phyloP scores from a whole-genome alignment of 2,888 invertebrate genomes.

The Caenorhabditis sp. region DNA sequence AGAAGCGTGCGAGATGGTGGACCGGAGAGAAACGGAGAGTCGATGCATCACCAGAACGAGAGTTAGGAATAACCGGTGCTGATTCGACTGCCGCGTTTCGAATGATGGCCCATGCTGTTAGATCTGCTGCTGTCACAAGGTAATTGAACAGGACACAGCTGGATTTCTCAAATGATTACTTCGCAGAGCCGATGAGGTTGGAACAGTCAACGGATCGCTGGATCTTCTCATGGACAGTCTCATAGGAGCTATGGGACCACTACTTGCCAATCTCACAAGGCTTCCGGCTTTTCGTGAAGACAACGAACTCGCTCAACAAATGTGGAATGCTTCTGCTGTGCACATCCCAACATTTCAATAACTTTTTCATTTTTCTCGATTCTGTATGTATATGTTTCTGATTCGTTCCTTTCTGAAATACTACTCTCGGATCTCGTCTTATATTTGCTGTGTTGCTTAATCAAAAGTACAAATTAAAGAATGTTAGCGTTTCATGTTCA shows the following conservation, averaged over 20 bases:
- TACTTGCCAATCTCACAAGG: slow-evolving; percentile 72
- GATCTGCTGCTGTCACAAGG: slow-evolving; percentile 73
- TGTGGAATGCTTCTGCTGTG: slow-evolving; percentile 76
- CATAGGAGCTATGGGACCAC: slow-evolving; percentile 75
- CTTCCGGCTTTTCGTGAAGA: slow-evolving; percentile 68
- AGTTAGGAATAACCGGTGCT: slow-evolving; percentile 64
- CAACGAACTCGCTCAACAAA: slow-evolving; percentile 61
- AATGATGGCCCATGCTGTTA: slow-evolving; percentile 73
- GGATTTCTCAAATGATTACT: background rate
- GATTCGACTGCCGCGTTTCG: slow-evolving; percentile 78
- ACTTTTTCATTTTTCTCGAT: background rate
- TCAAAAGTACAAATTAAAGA: slow-evolving; percentile 28
- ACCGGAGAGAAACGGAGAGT: slow-evolving; percentile 74
- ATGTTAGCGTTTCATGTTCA: slow-evolving; percentile 2
- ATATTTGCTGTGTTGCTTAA: background rate
- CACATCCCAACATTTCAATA: slow-evolving; percentile 79
- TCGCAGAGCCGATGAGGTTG: slow-evolving; percentile 75
- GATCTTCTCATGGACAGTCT: slow-evolving; percentile 81
- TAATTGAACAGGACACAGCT: background rate
- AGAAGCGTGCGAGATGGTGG: slow-evolving; percentile 80
- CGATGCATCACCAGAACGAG: slow-evolving; percentile 74
- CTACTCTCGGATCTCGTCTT: slow-evolving; percentile 15
- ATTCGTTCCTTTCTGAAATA: background rate
- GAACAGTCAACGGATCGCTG: slow-evolving; percentile 77
- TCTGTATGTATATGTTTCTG: slow-evolving; percentile 5